These are phyloP conservation scores for Myrmecophaga tridactyla DNA, from an alignment of 2,113 vertebrate species.

Conservation along the genomic window DNA sequence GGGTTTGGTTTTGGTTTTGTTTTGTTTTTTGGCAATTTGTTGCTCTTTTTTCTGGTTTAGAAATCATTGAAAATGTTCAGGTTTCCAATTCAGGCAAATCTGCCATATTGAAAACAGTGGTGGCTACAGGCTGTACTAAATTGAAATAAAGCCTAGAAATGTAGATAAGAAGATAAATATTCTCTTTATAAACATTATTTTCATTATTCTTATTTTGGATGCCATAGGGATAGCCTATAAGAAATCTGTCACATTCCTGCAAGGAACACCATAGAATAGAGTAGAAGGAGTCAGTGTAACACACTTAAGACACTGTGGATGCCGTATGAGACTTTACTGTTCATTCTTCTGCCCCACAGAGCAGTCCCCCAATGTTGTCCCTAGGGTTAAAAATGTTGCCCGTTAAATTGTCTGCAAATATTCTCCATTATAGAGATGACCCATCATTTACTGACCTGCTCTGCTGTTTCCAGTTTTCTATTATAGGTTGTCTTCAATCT, in stretches of 20 bases:
- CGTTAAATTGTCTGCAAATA: background rate
- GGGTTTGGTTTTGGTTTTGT: too few relatives aligned
- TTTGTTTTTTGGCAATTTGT: background rate
- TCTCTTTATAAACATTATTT: slow-evolving; percentile 11
- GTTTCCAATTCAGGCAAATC: slow-evolving; percentile 25
- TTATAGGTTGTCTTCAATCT: background rate
- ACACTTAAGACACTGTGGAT: background rate
- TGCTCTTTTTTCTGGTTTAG: background rate
- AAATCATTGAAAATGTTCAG: background rate
- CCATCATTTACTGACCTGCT: background rate
- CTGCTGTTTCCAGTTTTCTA: background rate
- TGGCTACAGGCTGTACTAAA: background rate
- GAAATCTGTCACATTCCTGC: background rate
- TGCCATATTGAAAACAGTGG: background rate
- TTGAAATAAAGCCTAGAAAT: slow-evolving; percentile 8
- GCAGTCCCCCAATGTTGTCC: background rate
- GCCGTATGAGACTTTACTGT: background rate
- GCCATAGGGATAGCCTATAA: background rate
- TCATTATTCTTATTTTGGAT: background rate
- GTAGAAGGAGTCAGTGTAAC: background rate
- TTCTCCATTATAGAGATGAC: background rate
- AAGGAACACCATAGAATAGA: background rate
- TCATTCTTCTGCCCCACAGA: background rate
- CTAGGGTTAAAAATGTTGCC: background rate
- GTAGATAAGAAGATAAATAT: background rate